Conservation (phyloP, 2,113 vertebrate species). For the Ageneiosus marmoratus region DNA sequence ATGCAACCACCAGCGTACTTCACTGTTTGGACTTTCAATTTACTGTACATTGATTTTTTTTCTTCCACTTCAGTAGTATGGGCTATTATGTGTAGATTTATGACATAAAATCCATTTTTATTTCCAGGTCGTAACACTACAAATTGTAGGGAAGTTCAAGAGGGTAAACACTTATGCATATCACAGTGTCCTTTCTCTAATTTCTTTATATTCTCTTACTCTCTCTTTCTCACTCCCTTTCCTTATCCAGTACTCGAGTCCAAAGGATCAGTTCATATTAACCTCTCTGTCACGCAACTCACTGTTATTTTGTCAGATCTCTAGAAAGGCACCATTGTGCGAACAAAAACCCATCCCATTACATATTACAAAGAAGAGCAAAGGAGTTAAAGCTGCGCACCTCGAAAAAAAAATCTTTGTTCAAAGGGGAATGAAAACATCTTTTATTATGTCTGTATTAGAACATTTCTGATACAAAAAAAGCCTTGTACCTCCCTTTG, state of each 20-base stretch:
- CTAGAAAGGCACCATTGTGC: neutral
- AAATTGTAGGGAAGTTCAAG: neutral
- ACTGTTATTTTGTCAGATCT: constrained; percentile 18
- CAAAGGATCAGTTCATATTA: constrained; percentile 21
- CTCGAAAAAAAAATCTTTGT: neutral
- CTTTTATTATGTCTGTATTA: constrained; percentile 5
- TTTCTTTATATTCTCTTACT: neutral
- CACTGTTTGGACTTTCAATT: neutral
- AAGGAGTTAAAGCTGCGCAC: neutral
- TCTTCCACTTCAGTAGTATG: neutral
- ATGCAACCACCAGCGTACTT: neutral
- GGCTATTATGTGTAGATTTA: neutral
- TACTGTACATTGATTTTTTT: neutral
- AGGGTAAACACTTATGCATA: neutral
- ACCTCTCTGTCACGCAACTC: neutral
- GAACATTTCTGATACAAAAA: constrained; percentile 24
- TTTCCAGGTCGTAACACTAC: neutral
- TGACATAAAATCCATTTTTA: neutral
- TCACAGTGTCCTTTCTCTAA: neutral
- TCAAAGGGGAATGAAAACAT: neutral
- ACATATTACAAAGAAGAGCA: neutral
- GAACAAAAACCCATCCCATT: neutral
- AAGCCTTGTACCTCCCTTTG: constrained; percentile 17
- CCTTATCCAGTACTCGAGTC: constrained; percentile 49
- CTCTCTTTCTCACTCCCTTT: neutral